phyloP scores from a whole-genome alignment of 2,888 invertebrate species.

The Asteroscopus sphinx region DNA sequence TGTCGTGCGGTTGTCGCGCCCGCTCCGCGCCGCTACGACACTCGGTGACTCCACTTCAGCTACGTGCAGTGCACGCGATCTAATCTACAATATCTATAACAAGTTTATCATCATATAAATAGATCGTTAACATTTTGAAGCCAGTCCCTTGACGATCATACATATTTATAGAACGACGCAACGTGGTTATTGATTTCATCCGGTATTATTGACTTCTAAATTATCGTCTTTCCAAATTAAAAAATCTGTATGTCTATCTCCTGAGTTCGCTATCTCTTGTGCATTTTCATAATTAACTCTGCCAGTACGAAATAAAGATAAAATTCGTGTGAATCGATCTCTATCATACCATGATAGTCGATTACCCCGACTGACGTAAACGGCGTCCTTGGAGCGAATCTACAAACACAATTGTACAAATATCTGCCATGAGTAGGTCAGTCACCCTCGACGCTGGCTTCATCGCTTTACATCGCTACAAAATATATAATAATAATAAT shows the following conservation, averaged over 20 bases:
- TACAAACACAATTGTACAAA: constrained; percentile 86
- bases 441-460: constrained; percentile 72
- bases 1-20: constrained; percentile 61
- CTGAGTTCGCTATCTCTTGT: constrained; percentile 25
- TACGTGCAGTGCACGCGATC: constrained; percentile 52
- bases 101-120: constrained; percentile 41
- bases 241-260: constrained; percentile 30
- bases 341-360: constrained; percentile 63
- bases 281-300: constrained; percentile 56
- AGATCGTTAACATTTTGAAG: constrained; percentile 45
- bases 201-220: constrained; percentile 68
- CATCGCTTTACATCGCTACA: constrained; percentile 45
- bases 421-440: constrained; percentile 78
- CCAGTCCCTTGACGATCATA: constrained; percentile 31
- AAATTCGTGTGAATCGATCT: constrained; percentile 58
- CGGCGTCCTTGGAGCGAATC: constrained; percentile 83
- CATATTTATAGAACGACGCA: constrained; percentile 41
- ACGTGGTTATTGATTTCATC: constrained; percentile 56
- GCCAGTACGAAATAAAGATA: constrained; percentile 62
- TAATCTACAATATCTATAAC: constrained; percentile 48
- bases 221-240: constrained; percentile 48
- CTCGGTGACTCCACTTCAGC: constrained; percentile 39
- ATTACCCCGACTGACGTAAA: constrained; percentile 81
- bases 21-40: constrained; percentile 18
- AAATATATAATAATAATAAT: constrained; percentile 20